Conservation (phyloP, 2,797 vertebrate genomes). For the Denticeps clupeoides region DNA sequence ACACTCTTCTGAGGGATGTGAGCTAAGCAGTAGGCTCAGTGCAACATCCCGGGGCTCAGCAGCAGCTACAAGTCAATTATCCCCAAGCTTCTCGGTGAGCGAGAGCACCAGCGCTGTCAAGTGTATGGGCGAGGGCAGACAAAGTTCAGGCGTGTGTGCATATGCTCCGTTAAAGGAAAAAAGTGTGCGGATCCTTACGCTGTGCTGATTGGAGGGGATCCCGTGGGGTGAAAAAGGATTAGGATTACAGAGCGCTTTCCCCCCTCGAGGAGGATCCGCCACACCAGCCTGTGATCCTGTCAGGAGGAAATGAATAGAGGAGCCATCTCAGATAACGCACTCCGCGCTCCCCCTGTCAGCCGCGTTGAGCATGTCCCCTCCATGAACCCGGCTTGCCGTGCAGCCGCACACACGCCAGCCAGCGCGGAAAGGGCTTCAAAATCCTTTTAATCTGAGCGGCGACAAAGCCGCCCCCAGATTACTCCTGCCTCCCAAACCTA, state of each 20-base stretch:
- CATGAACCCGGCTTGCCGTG: constrained; percentile 28
- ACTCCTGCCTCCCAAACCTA: constrained; percentile 51
- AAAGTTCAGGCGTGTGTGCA: constrained; percentile 1
- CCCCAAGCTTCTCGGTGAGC: no score
- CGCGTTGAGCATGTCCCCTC: constrained; percentile 22
- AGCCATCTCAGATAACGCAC: constrained; percentile 35
- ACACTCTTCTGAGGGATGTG: no score
- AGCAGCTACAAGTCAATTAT: no score
- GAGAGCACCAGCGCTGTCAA: no score
- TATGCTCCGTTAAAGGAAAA: constrained; percentile 44
- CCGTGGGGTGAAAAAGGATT: constrained; percentile 37
- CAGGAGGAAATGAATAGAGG: constrained; percentile 53
- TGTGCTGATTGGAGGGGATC: constrained; percentile 56
- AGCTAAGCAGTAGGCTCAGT: no score
- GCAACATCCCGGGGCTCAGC: no score
- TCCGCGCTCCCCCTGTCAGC: constrained; percentile 23
- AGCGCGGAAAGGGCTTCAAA: constrained; percentile 53
- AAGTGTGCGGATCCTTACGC: not conserved
- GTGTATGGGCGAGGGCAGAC: no score
- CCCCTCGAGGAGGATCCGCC: constrained; percentile 26
- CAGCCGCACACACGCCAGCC: constrained; percentile 10
- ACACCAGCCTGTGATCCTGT: constrained; percentile 18
- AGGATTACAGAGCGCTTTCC: constrained; percentile 62
- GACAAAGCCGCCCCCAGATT: constrained; percentile 58
- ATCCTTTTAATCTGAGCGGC: constrained; percentile 54